Percentiles rank a stretch among this genome's conserved stretches.
These are phyloP conservation scores for Premnoplex brunnescens DNA, from an alignment of 2,797 vertebrate genomes.

Conservation along the genomic window DNA sequence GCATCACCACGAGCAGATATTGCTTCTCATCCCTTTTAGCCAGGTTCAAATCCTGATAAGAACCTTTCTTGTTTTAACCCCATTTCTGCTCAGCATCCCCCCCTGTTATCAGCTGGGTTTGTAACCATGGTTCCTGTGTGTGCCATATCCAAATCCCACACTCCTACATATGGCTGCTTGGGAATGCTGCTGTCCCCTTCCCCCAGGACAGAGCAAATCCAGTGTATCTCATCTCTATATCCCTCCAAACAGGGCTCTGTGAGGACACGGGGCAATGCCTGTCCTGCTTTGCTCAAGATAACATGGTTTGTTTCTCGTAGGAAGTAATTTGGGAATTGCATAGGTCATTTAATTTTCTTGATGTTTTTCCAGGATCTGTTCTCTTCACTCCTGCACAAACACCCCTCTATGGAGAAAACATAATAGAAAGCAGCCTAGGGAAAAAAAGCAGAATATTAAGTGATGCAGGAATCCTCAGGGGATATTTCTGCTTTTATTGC, in stretches of 20 bases:
- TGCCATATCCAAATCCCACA: neutral
- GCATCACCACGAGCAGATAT: neutral
- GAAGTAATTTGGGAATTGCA: constrained; percentile 10
- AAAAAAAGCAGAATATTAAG: constrained; percentile 7
- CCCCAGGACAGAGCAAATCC: neutral
- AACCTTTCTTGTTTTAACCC: neutral
- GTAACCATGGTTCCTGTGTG: neutral
- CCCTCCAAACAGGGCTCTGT: neutral
- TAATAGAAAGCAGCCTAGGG: neutral
- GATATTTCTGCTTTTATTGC: constrained; percentile 15
- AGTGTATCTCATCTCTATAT: neutral
- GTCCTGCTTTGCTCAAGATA: neutral
- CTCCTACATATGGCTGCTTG: neutral
- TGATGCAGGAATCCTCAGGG: neutral
- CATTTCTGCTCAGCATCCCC: neutral
- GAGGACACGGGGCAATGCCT: neutral
- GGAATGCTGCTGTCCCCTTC: neutral
- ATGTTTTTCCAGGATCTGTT: neutral
- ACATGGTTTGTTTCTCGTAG: neutral
- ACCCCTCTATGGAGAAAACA: neutral
- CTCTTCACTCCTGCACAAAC: neutral
- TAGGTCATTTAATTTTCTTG: constrained; percentile 10
- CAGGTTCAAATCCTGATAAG: neutral
- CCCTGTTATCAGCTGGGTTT: neutral
- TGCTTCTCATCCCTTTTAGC: neutral